These are phyloP conservation scores for Diploscapter pachys DNA, from an alignment of 1,140 invertebrate species.

Conservation along the genomic window DNA sequence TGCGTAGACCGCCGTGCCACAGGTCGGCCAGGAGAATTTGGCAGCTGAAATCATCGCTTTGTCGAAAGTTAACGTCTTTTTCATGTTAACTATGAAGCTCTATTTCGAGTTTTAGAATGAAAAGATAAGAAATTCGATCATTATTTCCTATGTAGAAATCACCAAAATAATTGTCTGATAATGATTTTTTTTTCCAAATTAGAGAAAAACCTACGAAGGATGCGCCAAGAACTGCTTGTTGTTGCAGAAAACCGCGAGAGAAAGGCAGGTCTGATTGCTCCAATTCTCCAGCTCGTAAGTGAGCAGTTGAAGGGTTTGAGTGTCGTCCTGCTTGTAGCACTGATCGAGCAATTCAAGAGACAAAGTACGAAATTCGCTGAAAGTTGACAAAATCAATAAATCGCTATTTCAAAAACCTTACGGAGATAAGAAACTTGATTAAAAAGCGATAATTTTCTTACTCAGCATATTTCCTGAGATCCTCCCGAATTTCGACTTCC, in stretches of 20 bases:
- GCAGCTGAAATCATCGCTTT: slow-evolving; percentile 82
- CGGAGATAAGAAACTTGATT: slow-evolving; percentile 16
- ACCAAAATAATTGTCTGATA: too few species aligned
- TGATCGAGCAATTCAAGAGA: slow-evolving; percentile 86
- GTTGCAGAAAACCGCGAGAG: slow-evolving; percentile 87
- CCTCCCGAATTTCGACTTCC: slow-evolving; percentile 91
- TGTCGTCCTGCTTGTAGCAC: slow-evolving; percentile 90
- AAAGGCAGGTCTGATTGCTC: slow-evolving; percentile 92
- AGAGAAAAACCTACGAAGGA: slow-evolving; percentile 77
- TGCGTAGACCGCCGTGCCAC: slow-evolving; percentile 95
- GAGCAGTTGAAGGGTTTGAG: slow-evolving; percentile 86
- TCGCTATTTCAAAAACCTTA: too few species aligned
- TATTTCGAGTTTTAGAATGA: too few species aligned
- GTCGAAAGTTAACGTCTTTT: slow-evolving; percentile 18
- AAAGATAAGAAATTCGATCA: too few species aligned
- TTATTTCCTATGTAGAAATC: too few species aligned
- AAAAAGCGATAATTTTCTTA: slow-evolving; percentile 37
- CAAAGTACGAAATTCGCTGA: slow-evolving; percentile 65
- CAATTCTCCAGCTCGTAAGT: slow-evolving; percentile 95
- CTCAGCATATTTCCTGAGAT: slow-evolving; percentile 65
- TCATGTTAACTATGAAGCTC: too few species aligned
- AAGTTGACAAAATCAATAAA: slow-evolving; percentile 30
- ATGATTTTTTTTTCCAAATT: not conserved
- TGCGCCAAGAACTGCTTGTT: slow-evolving; percentile 86
- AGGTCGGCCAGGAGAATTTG: slow-evolving; percentile 94